Conservation (phyloP, 2,888 invertebrate genomes). For the Eupithecia dodoneata region DNA sequence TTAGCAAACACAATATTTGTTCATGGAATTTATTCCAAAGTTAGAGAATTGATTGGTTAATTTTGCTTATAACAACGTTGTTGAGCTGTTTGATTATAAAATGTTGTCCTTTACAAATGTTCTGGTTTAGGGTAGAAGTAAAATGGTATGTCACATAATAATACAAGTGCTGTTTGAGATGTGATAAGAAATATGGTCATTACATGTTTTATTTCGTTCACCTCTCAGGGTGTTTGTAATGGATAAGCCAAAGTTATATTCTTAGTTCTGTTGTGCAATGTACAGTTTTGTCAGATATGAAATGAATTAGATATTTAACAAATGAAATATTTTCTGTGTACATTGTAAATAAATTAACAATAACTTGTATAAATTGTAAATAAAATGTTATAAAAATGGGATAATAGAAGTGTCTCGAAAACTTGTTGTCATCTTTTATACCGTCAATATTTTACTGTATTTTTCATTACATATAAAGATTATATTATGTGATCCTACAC, state of each 20-base stretch:
- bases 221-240: slow-evolving; percentile 70
- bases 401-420: slow-evolving; percentile 52
- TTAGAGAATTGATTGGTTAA: slow-evolving; percentile 35
- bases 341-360: slow-evolving; percentile 76
- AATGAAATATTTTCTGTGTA: slow-evolving; percentile 70
- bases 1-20: slow-evolving; percentile 7
- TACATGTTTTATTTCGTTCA: slow-evolving; percentile 53
- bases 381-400: slow-evolving; percentile 52
- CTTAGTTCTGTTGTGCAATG: slow-evolving; percentile 81
- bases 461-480: slow-evolving; percentile 35
- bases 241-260: slow-evolving; percentile 82
- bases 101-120: slow-evolving; percentile 48
- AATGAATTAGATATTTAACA: slow-evolving; percentile 60
- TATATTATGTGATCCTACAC: slow-evolving; percentile 41
- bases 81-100: slow-evolving; percentile 20
- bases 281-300: slow-evolving; percentile 74
- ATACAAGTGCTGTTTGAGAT: slow-evolving; percentile 51
- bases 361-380: slow-evolving; percentile 67
- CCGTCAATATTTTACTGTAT: slow-evolving; percentile 38
- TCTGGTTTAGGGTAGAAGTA: slow-evolving; percentile 47
- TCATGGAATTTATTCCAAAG: slow-evolving; percentile 15
- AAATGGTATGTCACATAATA: slow-evolving; percentile 46
- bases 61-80: slow-evolving; percentile 36
- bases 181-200: slow-evolving; percentile 42
- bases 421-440: slow-evolving; percentile 33